phyloP scores from a whole-genome alignment of 2,113 vertebrate genomes.

The Balaenoptera acutorostrata region DNA sequence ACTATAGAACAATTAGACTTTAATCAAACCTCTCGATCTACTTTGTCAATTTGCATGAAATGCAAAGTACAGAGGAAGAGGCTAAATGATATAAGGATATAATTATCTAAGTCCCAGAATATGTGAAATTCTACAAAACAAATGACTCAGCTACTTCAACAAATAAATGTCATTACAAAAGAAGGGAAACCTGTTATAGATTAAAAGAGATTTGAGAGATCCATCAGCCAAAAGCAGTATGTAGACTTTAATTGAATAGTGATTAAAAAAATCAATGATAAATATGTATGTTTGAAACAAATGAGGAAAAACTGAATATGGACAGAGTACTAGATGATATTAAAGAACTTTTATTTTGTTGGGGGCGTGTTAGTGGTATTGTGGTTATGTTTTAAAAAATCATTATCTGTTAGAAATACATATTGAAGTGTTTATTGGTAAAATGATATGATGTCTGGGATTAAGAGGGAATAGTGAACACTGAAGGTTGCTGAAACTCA shows the following conservation, averaged over 20 bases:
- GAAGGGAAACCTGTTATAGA: neutral
- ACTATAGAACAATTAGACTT: neutral
- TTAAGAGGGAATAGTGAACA: neutral
- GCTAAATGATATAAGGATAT: neutral
- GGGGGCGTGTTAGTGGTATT: neutral
- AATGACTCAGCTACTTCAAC: slow-evolving; percentile 4
- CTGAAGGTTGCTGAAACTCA: neutral
- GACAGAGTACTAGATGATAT: neutral
- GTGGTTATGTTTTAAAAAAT: neutral
- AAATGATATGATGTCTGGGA: neutral
- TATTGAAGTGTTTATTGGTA: neutral
- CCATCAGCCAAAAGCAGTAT: neutral
- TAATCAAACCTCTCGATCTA: neutral
- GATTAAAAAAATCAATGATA: neutral
- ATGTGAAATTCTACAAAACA: neutral
- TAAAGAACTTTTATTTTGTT: neutral
- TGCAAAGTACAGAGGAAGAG: neutral
- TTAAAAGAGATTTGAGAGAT: neutral
- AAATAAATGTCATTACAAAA: neutral
- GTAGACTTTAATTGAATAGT: neutral
- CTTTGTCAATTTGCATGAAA: neutral
- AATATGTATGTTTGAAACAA: neutral
- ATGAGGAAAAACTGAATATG: neutral
- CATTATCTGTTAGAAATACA: neutral
- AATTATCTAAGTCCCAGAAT: neutral